These are phyloP conservation scores for Linepithema humile DNA, from an alignment of 1,140 invertebrate species.

Conservation along the genomic window DNA sequence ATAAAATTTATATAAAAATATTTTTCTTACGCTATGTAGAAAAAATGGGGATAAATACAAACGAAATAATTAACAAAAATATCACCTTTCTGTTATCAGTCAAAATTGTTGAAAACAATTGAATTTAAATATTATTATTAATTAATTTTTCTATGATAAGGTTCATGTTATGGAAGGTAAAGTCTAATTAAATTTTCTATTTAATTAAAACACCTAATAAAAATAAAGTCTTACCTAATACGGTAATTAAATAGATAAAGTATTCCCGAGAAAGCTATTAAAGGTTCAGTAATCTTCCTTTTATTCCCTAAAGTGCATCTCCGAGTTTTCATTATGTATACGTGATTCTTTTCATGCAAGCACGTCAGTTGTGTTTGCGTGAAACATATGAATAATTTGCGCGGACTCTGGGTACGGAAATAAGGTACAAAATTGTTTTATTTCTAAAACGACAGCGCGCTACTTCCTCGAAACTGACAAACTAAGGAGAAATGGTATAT, in stretches of 20 bases:
- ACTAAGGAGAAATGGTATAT: conserved; percentile 12
- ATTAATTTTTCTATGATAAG: background rate
- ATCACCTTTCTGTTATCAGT: background rate
- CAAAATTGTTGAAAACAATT: background rate
- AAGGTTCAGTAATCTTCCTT: background rate
- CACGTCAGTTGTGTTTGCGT: background rate
- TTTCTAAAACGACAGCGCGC: background rate
- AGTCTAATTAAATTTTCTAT: no score
- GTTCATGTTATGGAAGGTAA: no score
- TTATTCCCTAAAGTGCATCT: background rate
- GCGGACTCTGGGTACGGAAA: conserved; percentile 23
- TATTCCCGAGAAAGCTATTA: background rate
- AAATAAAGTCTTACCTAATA: background rate
- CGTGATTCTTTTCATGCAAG: background rate
- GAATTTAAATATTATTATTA: background rate
- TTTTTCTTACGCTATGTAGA: background rate
- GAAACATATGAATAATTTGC: conserved; percentile 35
- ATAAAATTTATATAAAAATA: background rate
- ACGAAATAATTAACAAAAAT: background rate
- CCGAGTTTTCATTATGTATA: background rate
- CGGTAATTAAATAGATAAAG: background rate
- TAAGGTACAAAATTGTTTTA: conserved; percentile 34
- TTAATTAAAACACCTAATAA: background rate
- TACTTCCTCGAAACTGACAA: background rate
- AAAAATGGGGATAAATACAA: background rate